Evolutionary conservation across 1,140 invertebrate species (phyloP), one percentile per base, ranked within the genome.

Genomic region (Thrips palmi): DNA sequence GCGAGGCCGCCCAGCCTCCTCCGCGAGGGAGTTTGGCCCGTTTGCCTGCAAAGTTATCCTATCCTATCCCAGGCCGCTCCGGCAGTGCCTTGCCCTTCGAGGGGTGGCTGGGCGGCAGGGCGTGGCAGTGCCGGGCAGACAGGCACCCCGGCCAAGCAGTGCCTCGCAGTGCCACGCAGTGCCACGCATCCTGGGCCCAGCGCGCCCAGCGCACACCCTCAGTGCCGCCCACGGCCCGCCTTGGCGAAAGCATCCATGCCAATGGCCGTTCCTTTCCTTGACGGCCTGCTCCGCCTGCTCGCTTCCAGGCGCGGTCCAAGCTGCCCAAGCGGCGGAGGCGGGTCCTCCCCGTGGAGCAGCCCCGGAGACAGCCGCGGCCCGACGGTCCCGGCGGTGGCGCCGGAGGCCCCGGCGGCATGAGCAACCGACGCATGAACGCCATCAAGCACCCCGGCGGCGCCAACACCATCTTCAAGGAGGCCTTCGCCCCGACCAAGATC

Each of bases 281-380:
- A n/a, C n/a, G n/a, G n/a, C n/a, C n/a, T n/a, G n/a, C n/a, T n/a
- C n/a, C n/a, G n/a, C n/a, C n/a, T n/a, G n/a, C n/a, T n/a, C n/a
- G n/a, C 58, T 51, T 42, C 3, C 69, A 91, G 74, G 85, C 85
- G 11, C 60, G 86, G 37, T 85, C 80, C 38, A 89, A 89, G 59
- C 62, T 89, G 40, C 83, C 84, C 3, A 89, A 89, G 60, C 80
- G 85, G 52, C 62, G 80, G 29, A 59, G 83, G 42, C 64, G 82
- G 15, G 78, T 89, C 15, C 56, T 88, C 22, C 82, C 84, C 0
- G 80, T 85, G 2, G 81, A 86, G 55, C 72, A 80, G 47, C 73
- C 77, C 0, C 56, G 76, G 12, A 55, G 68, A 25, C 70, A 69
- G 51, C 61, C 39, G 14, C 35, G 33, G 22, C 21, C 35, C 8